Conservation (phyloP, 2,888 invertebrate genomes). For the Hirtodrosophila duncani region DNA sequence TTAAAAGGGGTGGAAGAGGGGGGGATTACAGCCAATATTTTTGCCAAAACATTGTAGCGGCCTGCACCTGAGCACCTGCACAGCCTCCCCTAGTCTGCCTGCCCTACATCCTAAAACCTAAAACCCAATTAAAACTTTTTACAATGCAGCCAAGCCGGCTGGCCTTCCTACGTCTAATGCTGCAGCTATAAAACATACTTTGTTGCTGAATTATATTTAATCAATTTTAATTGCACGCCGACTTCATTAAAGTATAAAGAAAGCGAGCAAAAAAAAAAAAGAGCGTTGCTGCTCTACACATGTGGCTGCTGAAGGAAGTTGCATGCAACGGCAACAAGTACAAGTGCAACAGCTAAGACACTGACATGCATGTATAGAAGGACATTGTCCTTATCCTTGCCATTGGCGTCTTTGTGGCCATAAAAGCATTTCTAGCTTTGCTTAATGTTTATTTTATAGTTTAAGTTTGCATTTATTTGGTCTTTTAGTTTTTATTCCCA, state of each 20-base stretch:
- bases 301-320: constrained; percentile 14
- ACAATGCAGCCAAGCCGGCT: constrained; percentile 43
- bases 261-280: too few relatives aligned
- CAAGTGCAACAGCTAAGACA: constrained; percentile 24
- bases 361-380: constrained; percentile 7
- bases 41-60: constrained; percentile 45
- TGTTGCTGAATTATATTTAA: constrained; percentile 72
- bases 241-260: constrained; percentile 73
- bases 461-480: constrained; percentile 74
- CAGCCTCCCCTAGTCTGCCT: background rate
- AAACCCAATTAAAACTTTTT: constrained; percentile 67
- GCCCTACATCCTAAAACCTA: constrained; percentile 17
- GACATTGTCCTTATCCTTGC: constrained; percentile 23
- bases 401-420: constrained; percentile 54
- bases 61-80: constrained; percentile 28
- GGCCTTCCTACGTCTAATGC: constrained; percentile 48
- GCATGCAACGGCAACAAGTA: background rate
- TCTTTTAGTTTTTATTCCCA: constrained; percentile 69
- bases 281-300: constrained; percentile 23
- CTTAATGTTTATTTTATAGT: constrained; percentile 76
- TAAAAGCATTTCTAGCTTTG: constrained; percentile 73
- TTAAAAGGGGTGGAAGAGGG: constrained; percentile 20
- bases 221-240: constrained; percentile 72
- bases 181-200: constrained; percentile 67
- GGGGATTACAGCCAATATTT: constrained; percentile 41